Evolutionary conservation across 2,888 invertebrate species (phyloP), one percentile per base, ranked within the genome.

Genomic region (Nomada flava): DNA sequence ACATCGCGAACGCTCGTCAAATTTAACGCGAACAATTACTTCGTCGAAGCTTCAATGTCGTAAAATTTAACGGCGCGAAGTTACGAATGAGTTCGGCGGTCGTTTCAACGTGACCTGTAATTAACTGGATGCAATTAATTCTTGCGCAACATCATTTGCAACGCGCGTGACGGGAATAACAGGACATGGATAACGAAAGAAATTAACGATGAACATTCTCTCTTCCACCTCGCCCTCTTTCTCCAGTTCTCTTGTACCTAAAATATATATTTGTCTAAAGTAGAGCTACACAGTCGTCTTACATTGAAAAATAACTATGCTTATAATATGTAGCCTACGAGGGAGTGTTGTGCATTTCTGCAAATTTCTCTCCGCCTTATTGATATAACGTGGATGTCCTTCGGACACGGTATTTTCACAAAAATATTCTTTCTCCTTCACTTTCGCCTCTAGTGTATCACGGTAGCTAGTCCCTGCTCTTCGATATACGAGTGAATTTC

Each of bases 261-360:
- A 91, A 91, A 90, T 89, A 80, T 80, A 76, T 73, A 86, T 86
- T 87, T 88, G 53, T 68, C 88, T 88, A 88, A 82, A 74, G 73
- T 86, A 55, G 69, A 65, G 52, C 83, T 86, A 88, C 75, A 75
- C 78, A 84, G 62, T 84, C 79, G 69, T 79, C 76, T 82, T 84
- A 87, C 87, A 88, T 86, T 82, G 88, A 88, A 87, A 87, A 87
- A 88, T 87, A 86, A 60, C 67, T 86, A 79, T 81, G 75, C 63
- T 83, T 83, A 72, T 26, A 77, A 13, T 20, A n/a, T 4, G 57
- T 78, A 67, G 65, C 47, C 81, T 88, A 85, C 76, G 64, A 65
- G 71, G 71, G 87, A 70, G 60, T 84, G 80, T 82, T 65, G 78
- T 82, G 79, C 69, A 62, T 78, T 52, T 65, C 57, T 72, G 53